Evolutionary conservation across 2,113 vertebrate species (phyloP), one percentile per base, ranked within the genome.

Genomic region (Esox niger): DNA sequence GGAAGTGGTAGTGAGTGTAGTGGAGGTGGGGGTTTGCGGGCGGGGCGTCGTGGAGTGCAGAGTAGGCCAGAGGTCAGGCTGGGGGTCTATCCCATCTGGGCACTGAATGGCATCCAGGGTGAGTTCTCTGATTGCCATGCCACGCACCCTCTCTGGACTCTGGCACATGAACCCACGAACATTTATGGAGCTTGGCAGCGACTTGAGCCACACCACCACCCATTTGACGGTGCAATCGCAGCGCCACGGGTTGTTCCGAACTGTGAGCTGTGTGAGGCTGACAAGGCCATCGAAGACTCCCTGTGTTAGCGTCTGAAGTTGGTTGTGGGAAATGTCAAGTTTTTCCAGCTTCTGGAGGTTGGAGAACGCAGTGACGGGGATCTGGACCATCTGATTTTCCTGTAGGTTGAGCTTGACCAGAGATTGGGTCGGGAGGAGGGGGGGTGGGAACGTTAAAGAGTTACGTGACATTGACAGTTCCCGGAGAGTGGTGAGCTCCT

Each of bases 201-300:
- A 91, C 78, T 95, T 98, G 66, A 99, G 94, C 97, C 96, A 99
- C 68, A 95, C 93, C 1, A 96, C 96, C 83, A 98, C 95, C 97
- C 97, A 98, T 11, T 95, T 95, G n/a, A 98, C 93, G 38, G 90
- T 81, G 80, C 97, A 99, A 88, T 99, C 95, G 63, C 97, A 99
- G 49, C 91, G 90, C 97, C 97, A 99, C 2, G 93, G 94, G 84
- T 99, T 99, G 86, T 92, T 96, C 54, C 97, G 90, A 65, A 94
- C 94, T 13, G 93, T 94, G 81, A 99, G 94, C 66, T 96, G 92
- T 82, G 88, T 95, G 47, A 98, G 87, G 83, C 89, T 95, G 25
- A 90, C 87, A 75, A 98, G 91, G 38, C 92, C 93, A 67, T 97
- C 94, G 29, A 99, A 99, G 65, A 97, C 96, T 5, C 97, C 97